Percentiles rank a stretch among this genome's conserved stretches.
phyloP scores from a whole-genome alignment of 2,888 invertebrate species.

The Melikaiella ostensackeni region DNA sequence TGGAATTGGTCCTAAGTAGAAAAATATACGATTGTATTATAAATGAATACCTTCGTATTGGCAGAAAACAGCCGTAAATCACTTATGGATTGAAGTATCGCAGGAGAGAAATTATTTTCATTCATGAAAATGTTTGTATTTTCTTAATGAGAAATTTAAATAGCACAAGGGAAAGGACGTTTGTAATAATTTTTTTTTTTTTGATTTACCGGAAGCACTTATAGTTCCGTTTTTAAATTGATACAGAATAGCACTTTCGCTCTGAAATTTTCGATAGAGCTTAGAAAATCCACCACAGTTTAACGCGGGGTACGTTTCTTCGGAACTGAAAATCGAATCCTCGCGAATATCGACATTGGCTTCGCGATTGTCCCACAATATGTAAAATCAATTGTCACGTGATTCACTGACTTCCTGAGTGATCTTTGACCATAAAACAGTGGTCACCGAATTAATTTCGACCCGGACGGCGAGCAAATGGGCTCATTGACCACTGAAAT shows the following conservation, averaged over 20 bases:
- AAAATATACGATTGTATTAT: neutral
- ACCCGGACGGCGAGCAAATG: slow-evolving; percentile 19
- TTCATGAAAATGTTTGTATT: neutral
- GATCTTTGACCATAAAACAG: slow-evolving; percentile 54
- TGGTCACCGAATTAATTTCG: slow-evolving; percentile 57
- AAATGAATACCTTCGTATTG: neutral
- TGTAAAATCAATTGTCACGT: slow-evolving; percentile 52
- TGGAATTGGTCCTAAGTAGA: no score
- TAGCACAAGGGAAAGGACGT: neutral
- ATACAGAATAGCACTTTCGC: neutral
- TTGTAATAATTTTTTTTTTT: neutral
- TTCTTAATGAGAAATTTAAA: neutral
- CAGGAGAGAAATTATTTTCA: neutral
- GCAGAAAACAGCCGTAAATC: neutral
- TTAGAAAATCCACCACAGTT: neutral
- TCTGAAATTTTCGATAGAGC: neutral
- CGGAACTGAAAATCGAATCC: slow-evolving; percentile 21
- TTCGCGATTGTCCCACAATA: slow-evolving; percentile 34
- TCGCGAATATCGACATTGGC: neutral
- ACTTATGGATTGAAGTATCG: neutral
- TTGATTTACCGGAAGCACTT: neutral
- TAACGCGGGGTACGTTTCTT: slow-evolving; percentile 17
- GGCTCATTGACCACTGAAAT: slow-evolving; percentile 25
- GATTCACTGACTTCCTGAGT: slow-evolving; percentile 57
- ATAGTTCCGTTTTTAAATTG: neutral